phyloP scores from a whole-genome alignment of 2,888 invertebrate genomes.

The Pasiphila rectangulata region DNA sequence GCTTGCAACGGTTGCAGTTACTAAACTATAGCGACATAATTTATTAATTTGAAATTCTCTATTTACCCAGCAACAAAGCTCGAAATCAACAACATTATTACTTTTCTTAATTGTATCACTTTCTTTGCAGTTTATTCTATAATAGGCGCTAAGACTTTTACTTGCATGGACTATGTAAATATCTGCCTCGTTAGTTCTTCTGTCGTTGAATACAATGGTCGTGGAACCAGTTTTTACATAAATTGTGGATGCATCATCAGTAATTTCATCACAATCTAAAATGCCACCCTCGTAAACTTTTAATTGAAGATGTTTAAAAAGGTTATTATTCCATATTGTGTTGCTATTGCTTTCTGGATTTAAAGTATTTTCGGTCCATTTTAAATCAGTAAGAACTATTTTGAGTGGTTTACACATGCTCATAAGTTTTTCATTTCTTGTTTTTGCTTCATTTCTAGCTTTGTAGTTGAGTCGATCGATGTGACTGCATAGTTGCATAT shows the following conservation, averaged over 20 bases:
- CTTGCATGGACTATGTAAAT: conserved; percentile 9
- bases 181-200: conserved; percentile 9
- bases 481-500: conserved; percentile 12
- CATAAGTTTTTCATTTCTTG: conserved; percentile 12
- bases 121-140: conserved; percentile 6
- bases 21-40: conserved; percentile 1
- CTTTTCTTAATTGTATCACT: conserved; percentile 4
- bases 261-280: too few species aligned
- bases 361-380: not conserved
- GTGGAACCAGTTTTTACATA: too few species aligned
- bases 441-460: conserved; percentile 1
- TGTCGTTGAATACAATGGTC: conserved; percentile 10
- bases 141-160: conserved; percentile 17
- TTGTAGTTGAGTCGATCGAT: conserved; percentile 17
- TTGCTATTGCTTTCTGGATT: not conserved
- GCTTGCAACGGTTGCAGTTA: not conserved
- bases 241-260: too few species aligned
- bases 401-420: conserved; percentile 21
- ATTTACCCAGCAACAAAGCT: conserved; percentile 44
- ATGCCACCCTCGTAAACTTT: not conserved
- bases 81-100: conserved; percentile 9
- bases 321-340: too few species aligned
- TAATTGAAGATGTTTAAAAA: not conserved
- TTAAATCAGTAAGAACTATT: conserved; percentile 19
- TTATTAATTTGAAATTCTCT: conserved; percentile 28